A percentile compares a stretch with the other conserved stretches of the same genome.
These are phyloP conservation scores for Falco concolor DNA, from an alignment of 2,797 vertebrate genomes.

Conservation along the genomic window DNA sequence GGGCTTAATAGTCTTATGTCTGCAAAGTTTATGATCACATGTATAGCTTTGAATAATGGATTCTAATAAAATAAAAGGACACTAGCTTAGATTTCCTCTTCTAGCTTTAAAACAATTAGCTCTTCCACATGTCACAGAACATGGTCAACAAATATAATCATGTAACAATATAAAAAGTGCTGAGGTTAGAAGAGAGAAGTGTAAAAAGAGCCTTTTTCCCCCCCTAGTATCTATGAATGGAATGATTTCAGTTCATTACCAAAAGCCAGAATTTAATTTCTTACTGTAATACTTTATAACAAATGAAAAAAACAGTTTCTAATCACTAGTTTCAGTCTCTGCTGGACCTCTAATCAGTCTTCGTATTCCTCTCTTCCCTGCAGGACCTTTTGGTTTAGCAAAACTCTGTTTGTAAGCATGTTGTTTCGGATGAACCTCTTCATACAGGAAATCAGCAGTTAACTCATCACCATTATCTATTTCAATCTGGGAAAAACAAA, in stretches of 20 bases:
- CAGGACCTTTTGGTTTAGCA: conserved; percentile 92
- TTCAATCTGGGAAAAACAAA: conserved; percentile 80
- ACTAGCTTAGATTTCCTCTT: conserved; percentile 11
- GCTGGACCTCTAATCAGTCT: conserved; percentile 87
- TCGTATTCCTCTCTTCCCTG: conserved; percentile 89
- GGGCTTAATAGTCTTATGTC: not conserved
- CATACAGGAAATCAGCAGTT: conserved; percentile 92
- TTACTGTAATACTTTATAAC: conserved; percentile 55
- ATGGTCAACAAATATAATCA: conserved; percentile 15
- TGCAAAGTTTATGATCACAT: not conserved
- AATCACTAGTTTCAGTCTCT: conserved; percentile 85
- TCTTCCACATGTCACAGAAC: conserved; percentile 5
- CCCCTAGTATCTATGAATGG: conserved; percentile 44
- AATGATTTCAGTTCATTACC: conserved; percentile 75
- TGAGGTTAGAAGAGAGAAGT: conserved; percentile 23
- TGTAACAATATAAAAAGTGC: conserved; percentile 54
- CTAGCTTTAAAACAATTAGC: conserved; percentile 33
- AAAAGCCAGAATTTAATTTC: conserved; percentile 55
- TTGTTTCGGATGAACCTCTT: conserved; percentile 96
- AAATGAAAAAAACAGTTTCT: conserved; percentile 68
- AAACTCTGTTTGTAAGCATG: conserved; percentile 94
- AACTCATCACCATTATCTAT: conserved; percentile 92
- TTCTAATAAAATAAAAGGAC: conserved; percentile 39
- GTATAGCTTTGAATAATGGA: not conserved
- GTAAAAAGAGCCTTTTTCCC: conserved; percentile 16